phyloP scores from a whole-genome alignment of 2,797 vertebrate genomes.

The Pipistrellus kuhlii region DNA sequence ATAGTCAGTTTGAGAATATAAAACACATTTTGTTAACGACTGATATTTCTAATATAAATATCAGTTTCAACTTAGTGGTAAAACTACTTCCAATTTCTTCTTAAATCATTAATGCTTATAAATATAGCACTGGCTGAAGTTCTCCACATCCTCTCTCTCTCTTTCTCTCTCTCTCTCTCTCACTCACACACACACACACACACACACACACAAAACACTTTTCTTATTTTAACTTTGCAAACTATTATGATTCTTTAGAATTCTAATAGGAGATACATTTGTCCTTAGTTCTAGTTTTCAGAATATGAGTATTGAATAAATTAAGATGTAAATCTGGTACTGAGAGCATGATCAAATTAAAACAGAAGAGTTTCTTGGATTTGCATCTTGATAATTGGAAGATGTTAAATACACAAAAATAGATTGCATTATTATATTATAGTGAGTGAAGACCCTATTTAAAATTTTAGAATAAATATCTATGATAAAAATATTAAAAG shows the following conservation, averaged over 20 bases:
- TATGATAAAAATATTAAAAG: background rate
- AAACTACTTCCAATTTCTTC: background rate
- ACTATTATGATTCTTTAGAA: background rate
- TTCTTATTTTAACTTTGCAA: background rate
- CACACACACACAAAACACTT: background rate
- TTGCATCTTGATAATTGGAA: too few species aligned
- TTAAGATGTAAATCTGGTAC: background rate
- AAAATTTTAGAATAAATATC: background rate
- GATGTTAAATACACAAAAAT: background rate
- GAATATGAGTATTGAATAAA: background rate
- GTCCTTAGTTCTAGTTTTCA: background rate
- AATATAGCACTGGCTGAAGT: background rate
- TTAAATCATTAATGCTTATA: background rate
- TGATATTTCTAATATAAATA: background rate
- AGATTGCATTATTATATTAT: background rate
- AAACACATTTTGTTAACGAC: background rate
- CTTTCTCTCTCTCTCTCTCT: too few species aligned
- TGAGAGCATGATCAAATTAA: conserved; percentile 12
- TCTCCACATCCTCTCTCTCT: background rate
- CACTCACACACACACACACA: background rate
- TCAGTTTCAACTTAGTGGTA: background rate
- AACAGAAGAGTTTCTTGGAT: background rate
- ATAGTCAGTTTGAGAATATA: background rate
- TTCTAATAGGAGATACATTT: background rate
- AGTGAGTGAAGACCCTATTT: background rate